A percentile compares a stretch with the other conserved stretches of the same genome.
phyloP scores from a whole-genome alignment of 2,113 vertebrate species.

The Alectura lathami region DNA sequence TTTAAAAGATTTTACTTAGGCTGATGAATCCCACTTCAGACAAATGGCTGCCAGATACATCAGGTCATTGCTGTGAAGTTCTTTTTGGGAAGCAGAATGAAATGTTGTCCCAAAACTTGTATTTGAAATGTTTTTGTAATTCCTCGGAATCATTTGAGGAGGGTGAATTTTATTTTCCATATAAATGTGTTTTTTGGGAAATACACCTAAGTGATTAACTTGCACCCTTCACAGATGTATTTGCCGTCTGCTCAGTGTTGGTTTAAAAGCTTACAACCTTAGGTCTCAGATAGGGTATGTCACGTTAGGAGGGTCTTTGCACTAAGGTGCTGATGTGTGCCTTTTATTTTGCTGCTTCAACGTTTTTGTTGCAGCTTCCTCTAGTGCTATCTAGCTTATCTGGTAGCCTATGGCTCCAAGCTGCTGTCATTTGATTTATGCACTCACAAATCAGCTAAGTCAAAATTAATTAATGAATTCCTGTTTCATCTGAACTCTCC shows the following conservation, averaged over 20 bases:
- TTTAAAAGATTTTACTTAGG: background rate
- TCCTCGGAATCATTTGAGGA: background rate
- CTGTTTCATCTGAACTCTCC: constrained; percentile 19
- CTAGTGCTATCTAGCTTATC: background rate
- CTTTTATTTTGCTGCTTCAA: constrained; percentile 39
- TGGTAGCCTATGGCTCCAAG: constrained; percentile 42
- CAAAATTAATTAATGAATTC: constrained; percentile 64
- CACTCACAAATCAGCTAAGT: constrained; percentile 51
- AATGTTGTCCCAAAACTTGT: background rate
- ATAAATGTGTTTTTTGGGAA: background rate
- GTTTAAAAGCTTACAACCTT: background rate
- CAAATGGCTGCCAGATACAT: background rate
- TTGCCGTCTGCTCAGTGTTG: background rate
- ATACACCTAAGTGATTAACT: background rate
- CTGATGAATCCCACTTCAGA: background rate
- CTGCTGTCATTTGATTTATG: constrained; percentile 62
- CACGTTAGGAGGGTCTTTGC: background rate
- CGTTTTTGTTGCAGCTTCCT: background rate
- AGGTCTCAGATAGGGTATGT: constrained; percentile 17
- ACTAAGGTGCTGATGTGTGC: background rate
- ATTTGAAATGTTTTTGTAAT: background rate
- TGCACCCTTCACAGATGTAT: background rate
- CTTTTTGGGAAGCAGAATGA: background rate
- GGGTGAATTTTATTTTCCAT: background rate
- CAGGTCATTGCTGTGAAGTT: background rate